phyloP scores from a whole-genome alignment of 2,888 invertebrate genomes.

The Mesochorus sp. region DNA sequence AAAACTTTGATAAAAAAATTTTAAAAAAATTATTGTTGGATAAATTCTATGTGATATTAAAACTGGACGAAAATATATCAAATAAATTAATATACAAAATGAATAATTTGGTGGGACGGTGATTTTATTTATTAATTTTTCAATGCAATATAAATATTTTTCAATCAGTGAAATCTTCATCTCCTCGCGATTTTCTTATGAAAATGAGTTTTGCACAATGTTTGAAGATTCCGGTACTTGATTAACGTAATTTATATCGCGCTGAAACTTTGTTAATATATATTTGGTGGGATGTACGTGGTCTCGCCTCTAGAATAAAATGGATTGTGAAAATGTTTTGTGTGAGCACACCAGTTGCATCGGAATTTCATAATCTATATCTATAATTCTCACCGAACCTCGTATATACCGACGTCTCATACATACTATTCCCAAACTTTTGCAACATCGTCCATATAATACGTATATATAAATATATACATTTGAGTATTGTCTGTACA shows the following conservation, averaged over 20 bases:
- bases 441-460: conserved; percentile 10
- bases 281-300: not conserved
- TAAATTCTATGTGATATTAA: too few relatives aligned
- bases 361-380: conserved; percentile 21
- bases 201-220: too few relatives aligned
- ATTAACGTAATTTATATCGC: not conserved
- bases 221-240: too few relatives aligned
- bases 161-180: too few relatives aligned
- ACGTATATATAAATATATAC: not conserved
- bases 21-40: too few relatives aligned
- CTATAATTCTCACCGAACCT: conserved; percentile 3
- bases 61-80: too few relatives aligned
- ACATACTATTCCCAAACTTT: conserved; percentile 18
- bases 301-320: not conserved
- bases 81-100: too few relatives aligned
- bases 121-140: too few relatives aligned
- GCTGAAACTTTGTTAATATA: not conserved
- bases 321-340: conserved; percentile 10
- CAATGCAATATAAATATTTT: too few relatives aligned
- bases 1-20: too few relatives aligned
- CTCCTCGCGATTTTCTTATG: too few relatives aligned
- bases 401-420: not conserved
- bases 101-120: too few relatives aligned
- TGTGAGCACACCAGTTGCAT: conserved; percentile 34
- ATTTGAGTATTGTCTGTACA: not conserved